Evolutionary conservation across 2,888 invertebrate genomes (phyloP).

Genomic region (Phorcus lineatus): DNA sequence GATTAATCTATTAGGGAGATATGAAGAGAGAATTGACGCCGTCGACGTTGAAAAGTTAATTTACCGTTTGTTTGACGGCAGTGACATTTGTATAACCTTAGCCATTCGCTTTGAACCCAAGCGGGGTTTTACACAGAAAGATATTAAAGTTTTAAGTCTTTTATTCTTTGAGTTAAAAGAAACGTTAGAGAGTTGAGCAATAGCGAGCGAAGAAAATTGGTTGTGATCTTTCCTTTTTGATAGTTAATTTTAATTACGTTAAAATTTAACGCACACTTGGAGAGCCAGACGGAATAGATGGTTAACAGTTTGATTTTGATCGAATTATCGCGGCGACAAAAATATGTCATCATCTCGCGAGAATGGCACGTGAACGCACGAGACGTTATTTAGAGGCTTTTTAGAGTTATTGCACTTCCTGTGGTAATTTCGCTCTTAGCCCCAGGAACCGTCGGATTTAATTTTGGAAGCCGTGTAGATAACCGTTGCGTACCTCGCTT

Average conservation of each 20-base stretch:
- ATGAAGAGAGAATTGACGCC: not conserved
- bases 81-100: not conserved
- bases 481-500: not conserved
- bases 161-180: no score
- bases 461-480: not conserved
- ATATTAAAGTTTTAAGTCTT: no score
- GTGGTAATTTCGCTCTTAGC: not conserved
- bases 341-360: slow-evolving; percentile 18
- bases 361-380: slow-evolving; percentile 14
- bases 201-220: no score
- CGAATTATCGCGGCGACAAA: slow-evolving; percentile 13
- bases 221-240: not conserved
- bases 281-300: not conserved
- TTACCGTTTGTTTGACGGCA: not conserved
- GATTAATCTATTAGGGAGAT: not conserved
- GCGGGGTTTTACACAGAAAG: no score
- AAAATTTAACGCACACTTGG: not conserved
- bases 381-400: slow-evolving; percentile 8
- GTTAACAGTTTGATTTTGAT: slow-evolving; percentile 8
- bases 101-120: no score
- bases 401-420: not conserved
- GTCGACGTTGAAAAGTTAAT: slow-evolving; percentile 4
- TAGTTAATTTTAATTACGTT: not conserved
- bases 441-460: not conserved
- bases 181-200: no score